Evolutionary conservation across 2,797 vertebrate species (phyloP).

Genomic region (Monodelphis domestica): DNA sequence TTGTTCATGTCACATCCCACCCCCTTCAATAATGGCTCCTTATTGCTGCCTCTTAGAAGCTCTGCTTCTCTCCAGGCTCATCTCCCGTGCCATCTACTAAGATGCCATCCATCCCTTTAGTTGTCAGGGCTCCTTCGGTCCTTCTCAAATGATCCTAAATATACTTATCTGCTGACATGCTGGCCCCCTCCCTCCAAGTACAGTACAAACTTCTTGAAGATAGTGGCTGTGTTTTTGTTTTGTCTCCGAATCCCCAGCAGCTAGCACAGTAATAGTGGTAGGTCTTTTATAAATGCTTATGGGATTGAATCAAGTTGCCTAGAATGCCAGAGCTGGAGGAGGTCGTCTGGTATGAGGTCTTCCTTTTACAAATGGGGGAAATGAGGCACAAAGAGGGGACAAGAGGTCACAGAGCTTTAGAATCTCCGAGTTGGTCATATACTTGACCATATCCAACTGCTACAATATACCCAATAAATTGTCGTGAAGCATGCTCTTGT

Average conservation of each 20-base stretch:
- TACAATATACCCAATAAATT: neutral
- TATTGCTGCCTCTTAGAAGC: neutral
- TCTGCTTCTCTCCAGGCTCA: neutral
- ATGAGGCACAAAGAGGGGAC: neutral
- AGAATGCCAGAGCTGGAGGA: neutral
- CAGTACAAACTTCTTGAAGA: neutral
- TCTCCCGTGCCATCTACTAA: neutral
- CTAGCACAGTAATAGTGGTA: neutral
- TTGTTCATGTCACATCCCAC: neutral
- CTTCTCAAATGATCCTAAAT: neutral
- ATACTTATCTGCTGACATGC: neutral
- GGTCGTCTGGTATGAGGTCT: neutral
- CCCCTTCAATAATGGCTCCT: neutral
- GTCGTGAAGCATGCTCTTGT: neutral
- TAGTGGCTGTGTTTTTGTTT: neutral
- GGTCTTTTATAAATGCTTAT: neutral
- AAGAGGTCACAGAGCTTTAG: neutral
- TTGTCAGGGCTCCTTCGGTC: neutral
- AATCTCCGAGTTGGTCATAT: neutral
- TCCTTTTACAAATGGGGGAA: neutral
- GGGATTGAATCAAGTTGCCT: neutral
- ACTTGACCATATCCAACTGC: neutral
- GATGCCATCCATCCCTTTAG: neutral
- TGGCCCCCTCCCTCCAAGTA: neutral
- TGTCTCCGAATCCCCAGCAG: neutral